Evolutionary conservation across 35 echinoderm and acorn worm species (phyloP).

Genomic region (Heliocidaris tuberculata): DNA sequence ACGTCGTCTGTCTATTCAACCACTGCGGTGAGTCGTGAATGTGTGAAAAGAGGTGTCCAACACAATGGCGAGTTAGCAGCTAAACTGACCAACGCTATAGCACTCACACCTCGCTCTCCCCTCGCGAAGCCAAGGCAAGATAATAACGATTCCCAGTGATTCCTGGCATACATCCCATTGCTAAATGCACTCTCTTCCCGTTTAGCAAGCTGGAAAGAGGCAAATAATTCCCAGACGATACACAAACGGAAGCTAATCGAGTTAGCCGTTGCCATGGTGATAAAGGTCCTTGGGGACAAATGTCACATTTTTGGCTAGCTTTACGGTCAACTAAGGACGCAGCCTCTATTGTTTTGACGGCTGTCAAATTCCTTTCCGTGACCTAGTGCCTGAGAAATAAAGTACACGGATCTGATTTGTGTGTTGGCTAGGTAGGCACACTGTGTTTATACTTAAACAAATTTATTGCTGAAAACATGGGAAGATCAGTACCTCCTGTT

Average conservation of each 20-base stretch:
- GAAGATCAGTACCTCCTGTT: no score
- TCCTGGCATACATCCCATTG: background rate
- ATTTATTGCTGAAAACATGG: no score
- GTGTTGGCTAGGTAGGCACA: background rate
- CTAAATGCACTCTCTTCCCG: background rate
- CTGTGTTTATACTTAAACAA: background rate
- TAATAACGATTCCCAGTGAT: background rate
- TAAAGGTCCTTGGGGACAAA: background rate
- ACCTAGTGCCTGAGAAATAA: background rate
- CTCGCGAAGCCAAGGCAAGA: background rate
- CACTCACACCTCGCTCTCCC: background rate
- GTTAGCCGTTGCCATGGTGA: background rate
- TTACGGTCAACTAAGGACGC: background rate
- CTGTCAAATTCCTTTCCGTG: background rate
- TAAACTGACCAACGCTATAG: background rate
- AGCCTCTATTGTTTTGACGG: conserved; percentile 11
- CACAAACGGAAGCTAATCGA: conserved; percentile 33
- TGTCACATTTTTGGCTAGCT: conserved; percentile 8
- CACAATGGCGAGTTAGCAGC: background rate
- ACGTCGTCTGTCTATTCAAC: background rate
- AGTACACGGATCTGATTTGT: background rate
- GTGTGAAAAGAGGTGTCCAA: background rate
- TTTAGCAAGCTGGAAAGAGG: background rate
- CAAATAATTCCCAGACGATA: background rate
- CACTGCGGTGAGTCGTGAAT: background rate